Percentiles rank a stretch among this genome's conserved stretches.
phyloP scores from a whole-genome alignment of 1,140 invertebrate species.

The Cotesia glomerata region DNA sequence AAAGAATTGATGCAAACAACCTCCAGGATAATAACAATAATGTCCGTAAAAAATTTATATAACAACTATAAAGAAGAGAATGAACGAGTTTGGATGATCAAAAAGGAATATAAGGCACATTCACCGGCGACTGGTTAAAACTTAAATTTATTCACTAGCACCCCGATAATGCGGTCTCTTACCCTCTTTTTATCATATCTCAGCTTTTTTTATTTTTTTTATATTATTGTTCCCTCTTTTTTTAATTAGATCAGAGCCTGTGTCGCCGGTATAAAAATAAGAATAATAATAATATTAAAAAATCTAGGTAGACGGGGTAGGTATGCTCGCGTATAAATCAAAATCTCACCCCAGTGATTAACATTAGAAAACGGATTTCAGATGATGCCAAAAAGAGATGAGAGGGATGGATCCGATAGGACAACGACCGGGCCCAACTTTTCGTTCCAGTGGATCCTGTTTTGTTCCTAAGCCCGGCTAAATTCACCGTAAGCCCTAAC shows the following conservation, averaged over 20 bases:
- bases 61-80: not conserved
- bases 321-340: constrained; percentile 32
- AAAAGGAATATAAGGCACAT: constrained; percentile 8
- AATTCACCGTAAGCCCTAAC: too few species aligned
- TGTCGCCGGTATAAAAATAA: constrained; percentile 19
- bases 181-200: not conserved
- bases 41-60: not conserved
- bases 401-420: constrained; percentile 5
- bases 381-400: constrained; percentile 1
- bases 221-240: constrained; percentile 20
- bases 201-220: not conserved
- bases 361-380: constrained; percentile 27
- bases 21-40: too few species aligned
- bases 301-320: constrained; percentile 12
- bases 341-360: constrained; percentile 33
- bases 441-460: too few species aligned
- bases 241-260: constrained; percentile 37
- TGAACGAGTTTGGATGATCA: constrained; percentile 26
- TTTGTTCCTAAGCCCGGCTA: not conserved
- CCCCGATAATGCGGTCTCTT: constrained; percentile 29
- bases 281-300: not conserved
- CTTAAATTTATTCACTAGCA: constrained; percentile 36
- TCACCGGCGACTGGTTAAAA: constrained; percentile 29
- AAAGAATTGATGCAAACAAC: too few species aligned
- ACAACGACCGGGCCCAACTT: not conserved